A percentile compares a stretch with the other conserved stretches of the same genome.
These are phyloP conservation scores for Geophilus truncorum DNA, from an alignment of 2,888 invertebrate species.

Conservation along the genomic window DNA sequence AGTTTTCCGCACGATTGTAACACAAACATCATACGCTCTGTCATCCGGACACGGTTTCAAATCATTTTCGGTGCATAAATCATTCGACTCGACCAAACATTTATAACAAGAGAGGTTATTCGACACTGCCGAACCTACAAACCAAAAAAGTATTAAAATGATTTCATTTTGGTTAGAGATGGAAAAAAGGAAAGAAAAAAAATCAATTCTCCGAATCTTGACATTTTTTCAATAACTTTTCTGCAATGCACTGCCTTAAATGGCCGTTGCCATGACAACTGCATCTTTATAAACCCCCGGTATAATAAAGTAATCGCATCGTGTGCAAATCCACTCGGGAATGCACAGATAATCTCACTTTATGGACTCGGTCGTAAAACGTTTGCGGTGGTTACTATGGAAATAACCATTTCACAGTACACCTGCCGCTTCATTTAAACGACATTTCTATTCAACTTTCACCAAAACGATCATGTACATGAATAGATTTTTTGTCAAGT, in stretches of 20 bases:
- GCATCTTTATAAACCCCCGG: neutral
- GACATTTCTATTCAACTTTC: neutral
- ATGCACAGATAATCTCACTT: neutral
- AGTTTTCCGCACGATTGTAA: constrained; percentile 39
- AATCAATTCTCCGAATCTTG: neutral
- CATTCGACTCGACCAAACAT: constrained; percentile 29
- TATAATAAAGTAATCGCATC: neutral
- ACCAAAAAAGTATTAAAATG: neutral
- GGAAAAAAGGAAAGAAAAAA: neutral
- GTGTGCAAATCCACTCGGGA: neutral
- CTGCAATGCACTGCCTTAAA: neutral
- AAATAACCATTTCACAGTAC: neutral
- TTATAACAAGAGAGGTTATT: constrained; percentile 32
- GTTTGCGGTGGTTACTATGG: neutral
- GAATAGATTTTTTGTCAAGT: neutral
- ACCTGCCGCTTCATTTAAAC: neutral
- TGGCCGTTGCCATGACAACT: neutral
- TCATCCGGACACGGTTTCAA: constrained; percentile 40
- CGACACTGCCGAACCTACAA: neutral
- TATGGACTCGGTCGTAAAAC: neutral
- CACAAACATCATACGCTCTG: constrained; percentile 40
- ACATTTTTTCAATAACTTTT: neutral
- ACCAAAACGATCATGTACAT: neutral
- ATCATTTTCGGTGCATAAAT: constrained; percentile 35
- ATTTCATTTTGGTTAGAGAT: neutral